phyloP scores from a whole-genome alignment of 1,140 invertebrate species.

The Bombus waltoni region DNA sequence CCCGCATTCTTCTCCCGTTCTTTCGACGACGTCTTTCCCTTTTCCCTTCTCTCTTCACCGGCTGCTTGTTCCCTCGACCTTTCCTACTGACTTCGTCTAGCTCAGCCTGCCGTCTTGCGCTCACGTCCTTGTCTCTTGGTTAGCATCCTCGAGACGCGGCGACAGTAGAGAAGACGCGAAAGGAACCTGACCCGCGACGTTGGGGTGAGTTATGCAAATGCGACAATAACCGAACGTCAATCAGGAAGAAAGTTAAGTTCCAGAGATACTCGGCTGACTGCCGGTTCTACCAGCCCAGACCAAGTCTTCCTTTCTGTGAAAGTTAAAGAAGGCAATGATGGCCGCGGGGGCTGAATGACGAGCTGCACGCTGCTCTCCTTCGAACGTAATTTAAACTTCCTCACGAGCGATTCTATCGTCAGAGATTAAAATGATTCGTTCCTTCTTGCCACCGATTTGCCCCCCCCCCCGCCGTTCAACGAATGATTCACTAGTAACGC shows the following conservation, averaged over 20 bases:
- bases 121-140: slow-evolving; percentile 62
- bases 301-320: slow-evolving; percentile 41
- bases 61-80: slow-evolving; percentile 2
- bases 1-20: slow-evolving; percentile 64
- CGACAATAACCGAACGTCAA: slow-evolving; percentile 81
- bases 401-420: slow-evolving; percentile 20
- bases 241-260: slow-evolving; percentile 79
- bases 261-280: slow-evolving; percentile 53
- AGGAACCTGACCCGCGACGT: slow-evolving; percentile 39
- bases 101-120: neutral
- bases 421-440: slow-evolving; percentile 47
- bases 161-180: slow-evolving; percentile 43
- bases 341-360: slow-evolving; percentile 37
- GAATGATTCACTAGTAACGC: neutral
- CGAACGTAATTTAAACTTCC: slow-evolving; percentile 68
- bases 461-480: no score
- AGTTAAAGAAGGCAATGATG: slow-evolving; percentile 65
- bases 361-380: slow-evolving; percentile 34
- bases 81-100: neutral
- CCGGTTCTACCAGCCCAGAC: neutral
- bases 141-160: slow-evolving; percentile 61
- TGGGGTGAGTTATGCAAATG: slow-evolving; percentile 79
- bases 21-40: slow-evolving; percentile 53
- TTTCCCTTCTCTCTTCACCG: neutral
- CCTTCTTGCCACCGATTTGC: neutral